These are phyloP conservation scores for Labeo calbasu DNA, from an alignment of 2,797 vertebrate genomes.

Conservation along the genomic window DNA sequence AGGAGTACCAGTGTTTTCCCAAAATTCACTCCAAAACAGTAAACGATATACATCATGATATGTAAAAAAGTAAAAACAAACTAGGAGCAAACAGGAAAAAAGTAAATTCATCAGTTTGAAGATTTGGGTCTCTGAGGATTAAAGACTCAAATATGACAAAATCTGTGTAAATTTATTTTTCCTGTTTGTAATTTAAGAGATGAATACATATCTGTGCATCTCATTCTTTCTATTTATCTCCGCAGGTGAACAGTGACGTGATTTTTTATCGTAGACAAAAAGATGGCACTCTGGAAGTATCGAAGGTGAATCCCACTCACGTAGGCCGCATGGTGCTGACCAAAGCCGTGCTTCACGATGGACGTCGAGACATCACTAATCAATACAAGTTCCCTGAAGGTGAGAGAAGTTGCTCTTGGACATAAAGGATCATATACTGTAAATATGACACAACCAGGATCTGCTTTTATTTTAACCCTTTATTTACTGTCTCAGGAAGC, in stretches of 20 bases:
- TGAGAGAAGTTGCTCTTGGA: conserved; percentile 62
- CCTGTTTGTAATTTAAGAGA: neutral
- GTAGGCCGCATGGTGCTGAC: conserved; percentile 89
- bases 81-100: neutral
- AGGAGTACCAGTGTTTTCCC: neutral
- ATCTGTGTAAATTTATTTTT: neutral
- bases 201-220: neutral
- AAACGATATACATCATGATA: neutral
- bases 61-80: neutral
- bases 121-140: neutral
- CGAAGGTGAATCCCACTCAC: conserved; percentile 80
- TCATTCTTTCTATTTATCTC: neutral
- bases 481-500: conserved; percentile 74
- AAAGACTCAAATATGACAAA: neutral
- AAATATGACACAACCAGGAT: neutral
- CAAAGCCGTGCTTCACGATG: conserved; percentile 81
- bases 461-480: no score
- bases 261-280: conserved; percentile 83
- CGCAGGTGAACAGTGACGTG: conserved; percentile 94
- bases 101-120: neutral
- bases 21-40: neutral
- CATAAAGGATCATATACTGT: neutral
- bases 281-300: conserved; percentile 80
- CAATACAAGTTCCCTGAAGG: conserved; percentile 95
- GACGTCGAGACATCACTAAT: conserved; percentile 83